phyloP scores from a whole-genome alignment of 35 echinoderm and acorn worm species.

The Lytechinus pictus region DNA sequence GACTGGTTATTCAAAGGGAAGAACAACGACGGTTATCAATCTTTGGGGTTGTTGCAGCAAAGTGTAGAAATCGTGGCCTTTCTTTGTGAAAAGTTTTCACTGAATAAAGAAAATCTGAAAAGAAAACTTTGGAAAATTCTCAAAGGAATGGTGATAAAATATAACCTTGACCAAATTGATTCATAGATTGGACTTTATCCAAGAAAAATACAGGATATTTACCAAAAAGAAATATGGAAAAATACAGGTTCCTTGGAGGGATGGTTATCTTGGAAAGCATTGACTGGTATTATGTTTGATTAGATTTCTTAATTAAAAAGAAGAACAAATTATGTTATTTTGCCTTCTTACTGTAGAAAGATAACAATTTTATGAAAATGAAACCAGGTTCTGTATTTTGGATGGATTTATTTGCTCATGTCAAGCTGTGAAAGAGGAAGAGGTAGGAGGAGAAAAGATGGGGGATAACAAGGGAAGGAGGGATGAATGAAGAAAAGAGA shows the following conservation, averaged over 20 bases:
- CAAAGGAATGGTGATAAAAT: slow-evolving; percentile 7
- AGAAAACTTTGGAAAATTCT: neutral
- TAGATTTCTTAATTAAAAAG: neutral
- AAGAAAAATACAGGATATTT: neutral
- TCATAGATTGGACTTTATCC: slow-evolving; percentile 23
- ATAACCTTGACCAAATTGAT: slow-evolving; percentile 43
- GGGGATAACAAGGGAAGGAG: neutral
- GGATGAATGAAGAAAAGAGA: neutral
- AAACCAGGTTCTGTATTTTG: neutral
- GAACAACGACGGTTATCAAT: neutral
- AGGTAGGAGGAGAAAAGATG: neutral
- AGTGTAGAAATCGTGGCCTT: neutral
- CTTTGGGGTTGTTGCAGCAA: neutral
- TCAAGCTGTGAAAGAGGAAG: neutral
- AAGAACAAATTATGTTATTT: too few relatives aligned
- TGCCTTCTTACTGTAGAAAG: too few relatives aligned
- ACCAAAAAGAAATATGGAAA: neutral
- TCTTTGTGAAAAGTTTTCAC: neutral
- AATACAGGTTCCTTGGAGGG: neutral
- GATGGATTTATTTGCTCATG: neutral
- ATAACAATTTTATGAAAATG: too few relatives aligned
- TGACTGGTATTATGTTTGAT: neutral
- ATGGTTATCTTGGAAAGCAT: neutral
- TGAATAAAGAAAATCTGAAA: neutral
- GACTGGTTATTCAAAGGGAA: neutral